phyloP scores from a whole-genome alignment of 2,888 invertebrate genomes.

The Himalopsyche anomala region DNA sequence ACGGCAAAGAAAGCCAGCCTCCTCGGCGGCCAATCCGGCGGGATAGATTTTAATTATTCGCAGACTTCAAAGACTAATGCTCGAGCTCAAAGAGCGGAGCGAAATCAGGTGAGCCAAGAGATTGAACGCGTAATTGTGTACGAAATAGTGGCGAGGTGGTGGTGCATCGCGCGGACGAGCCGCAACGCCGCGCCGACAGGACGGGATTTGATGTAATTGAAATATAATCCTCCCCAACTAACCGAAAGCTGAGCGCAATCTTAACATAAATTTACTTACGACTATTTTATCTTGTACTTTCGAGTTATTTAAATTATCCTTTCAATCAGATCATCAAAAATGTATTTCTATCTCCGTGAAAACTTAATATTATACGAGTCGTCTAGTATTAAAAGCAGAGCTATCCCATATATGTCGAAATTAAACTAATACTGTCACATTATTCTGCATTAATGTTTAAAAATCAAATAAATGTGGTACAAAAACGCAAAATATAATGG shows the following conservation, averaged over 20 bases:
- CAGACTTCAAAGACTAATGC: slow-evolving; percentile 10
- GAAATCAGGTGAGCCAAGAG: slow-evolving; percentile 22
- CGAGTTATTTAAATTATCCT: too few relatives aligned
- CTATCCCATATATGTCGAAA: too few relatives aligned
- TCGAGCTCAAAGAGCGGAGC: slow-evolving; percentile 10
- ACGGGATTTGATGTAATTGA: slow-evolving; percentile 26
- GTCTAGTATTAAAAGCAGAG: too few relatives aligned
- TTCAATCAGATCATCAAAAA: too few relatives aligned
- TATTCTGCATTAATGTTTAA: too few relatives aligned
- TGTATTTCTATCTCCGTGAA: too few relatives aligned
- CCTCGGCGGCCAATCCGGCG: slow-evolving; percentile 3
- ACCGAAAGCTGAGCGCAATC: neutral
- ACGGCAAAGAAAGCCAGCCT: too few relatives aligned
- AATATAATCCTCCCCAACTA: neutral
- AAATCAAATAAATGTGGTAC: too few relatives aligned
- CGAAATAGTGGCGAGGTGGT: neutral
- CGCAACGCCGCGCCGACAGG: slow-evolving; percentile 4
- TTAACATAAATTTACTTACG: neutral
- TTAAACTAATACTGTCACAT: too few relatives aligned
- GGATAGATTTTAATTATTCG: slow-evolving; percentile 29
- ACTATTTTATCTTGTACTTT: too few relatives aligned
- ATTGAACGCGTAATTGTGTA: slow-evolving; percentile 13
- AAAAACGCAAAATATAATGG: too few relatives aligned
- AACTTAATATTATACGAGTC: too few relatives aligned
- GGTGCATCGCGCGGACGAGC: neutral